phyloP scores from a whole-genome alignment of 2,888 invertebrate species.

The Brachyptera risi region DNA sequence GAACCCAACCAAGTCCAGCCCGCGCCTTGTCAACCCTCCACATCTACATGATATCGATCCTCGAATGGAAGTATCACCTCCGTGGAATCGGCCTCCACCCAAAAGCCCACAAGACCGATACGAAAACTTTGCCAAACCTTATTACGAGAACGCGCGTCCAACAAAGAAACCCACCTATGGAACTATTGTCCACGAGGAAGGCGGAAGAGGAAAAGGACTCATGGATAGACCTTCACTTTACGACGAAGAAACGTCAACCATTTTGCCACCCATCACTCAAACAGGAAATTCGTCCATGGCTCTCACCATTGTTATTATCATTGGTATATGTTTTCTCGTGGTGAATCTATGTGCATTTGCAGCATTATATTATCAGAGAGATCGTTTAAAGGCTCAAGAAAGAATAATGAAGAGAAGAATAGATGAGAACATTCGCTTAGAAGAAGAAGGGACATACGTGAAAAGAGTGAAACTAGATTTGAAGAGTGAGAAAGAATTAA shows the following conservation, averaged over 20 bases:
- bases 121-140: slow-evolving; percentile 22
- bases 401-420: slow-evolving; percentile 47
- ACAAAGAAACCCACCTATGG: slow-evolving; percentile 6
- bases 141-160: no score
- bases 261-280: not conserved
- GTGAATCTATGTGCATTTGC: slow-evolving; percentile 68
- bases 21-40: slow-evolving; percentile 39
- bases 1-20: slow-evolving; percentile 39
- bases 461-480: not conserved
- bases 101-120: slow-evolving; percentile 9
- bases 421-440: slow-evolving; percentile 22
- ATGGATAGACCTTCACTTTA: not conserved
- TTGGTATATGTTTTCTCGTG: slow-evolving; percentile 65
- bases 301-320: slow-evolving; percentile 46
- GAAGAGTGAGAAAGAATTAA: not conserved
- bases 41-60: slow-evolving; percentile 37
- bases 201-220: slow-evolving; percentile 3
- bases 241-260: not conserved
- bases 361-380: slow-evolving; percentile 61
- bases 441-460: slow-evolving; percentile 10
- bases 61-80: slow-evolving; percentile 30
- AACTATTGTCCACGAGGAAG: slow-evolving; percentile 6
- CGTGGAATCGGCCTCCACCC: slow-evolving; percentile 38
- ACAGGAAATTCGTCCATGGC: slow-evolving; percentile 42
- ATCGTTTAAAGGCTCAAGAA: slow-evolving; percentile 48